Evolutionary conservation across 92 coral and sea anemone genomes (phyloP).

Genomic region (Zoanthus gigantus): DNA sequence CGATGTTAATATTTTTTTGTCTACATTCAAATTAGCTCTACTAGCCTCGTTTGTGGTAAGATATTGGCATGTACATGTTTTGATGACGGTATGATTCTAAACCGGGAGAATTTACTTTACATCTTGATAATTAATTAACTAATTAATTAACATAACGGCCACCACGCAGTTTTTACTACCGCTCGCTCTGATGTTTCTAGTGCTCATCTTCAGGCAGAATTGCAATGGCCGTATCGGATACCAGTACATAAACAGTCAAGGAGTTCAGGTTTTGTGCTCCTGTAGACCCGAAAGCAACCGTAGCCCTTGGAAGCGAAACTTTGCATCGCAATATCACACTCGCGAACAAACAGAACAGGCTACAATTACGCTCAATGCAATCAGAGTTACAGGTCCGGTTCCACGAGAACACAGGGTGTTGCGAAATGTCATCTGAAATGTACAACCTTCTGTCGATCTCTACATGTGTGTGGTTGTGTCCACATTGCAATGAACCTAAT

Average conservation of each 20-base stretch:
- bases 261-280: slow-evolving; percentile 46
- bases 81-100: too few relatives aligned
- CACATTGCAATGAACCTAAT: slow-evolving; percentile 44
- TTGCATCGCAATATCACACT: slow-evolving; percentile 40
- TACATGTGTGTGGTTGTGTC: slow-evolving; percentile 41
- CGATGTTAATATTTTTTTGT: too few relatives aligned
- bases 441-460: slow-evolving; percentile 5
- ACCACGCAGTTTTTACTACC: slow-evolving; percentile 24
- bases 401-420: slow-evolving; percentile 21
- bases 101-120: too few relatives aligned
- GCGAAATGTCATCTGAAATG: neutral
- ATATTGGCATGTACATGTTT: too few relatives aligned
- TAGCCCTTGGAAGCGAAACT: slow-evolving; percentile 42
- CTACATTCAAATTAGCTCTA: too few relatives aligned
- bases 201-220: slow-evolving; percentile 29
- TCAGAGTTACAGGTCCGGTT: slow-evolving; percentile 25
- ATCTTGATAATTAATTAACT: too few relatives aligned
- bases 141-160: neutral
- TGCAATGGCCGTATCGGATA: slow-evolving; percentile 15
- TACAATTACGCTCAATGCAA: neutral
- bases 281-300: slow-evolving; percentile 42
- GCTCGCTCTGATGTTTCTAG: slow-evolving; percentile 53
- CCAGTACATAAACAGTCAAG: slow-evolving; percentile 38
- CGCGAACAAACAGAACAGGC: slow-evolving; percentile 40
- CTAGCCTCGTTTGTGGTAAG: too few relatives aligned